These are phyloP conservation scores for Pseudocheirus occidentalis DNA, from an alignment of 2,797 vertebrate genomes.

Conservation along the genomic window DNA sequence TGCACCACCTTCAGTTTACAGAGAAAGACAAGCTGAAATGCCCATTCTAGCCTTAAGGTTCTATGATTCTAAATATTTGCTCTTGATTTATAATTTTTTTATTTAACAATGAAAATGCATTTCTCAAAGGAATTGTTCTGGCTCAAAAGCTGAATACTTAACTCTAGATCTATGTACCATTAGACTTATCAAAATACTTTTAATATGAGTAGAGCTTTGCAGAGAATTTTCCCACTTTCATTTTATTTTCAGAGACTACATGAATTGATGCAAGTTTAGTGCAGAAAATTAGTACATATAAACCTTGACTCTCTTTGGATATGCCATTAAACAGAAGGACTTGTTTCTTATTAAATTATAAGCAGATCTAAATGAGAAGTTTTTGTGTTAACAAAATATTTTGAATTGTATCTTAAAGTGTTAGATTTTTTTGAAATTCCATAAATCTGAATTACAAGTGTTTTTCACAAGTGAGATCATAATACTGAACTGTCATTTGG, in stretches of 20 bases:
- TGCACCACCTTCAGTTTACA: neutral
- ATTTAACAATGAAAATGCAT: neutral
- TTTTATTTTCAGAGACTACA: neutral
- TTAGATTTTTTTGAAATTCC: neutral
- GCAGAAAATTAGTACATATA: neutral
- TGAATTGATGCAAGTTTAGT: neutral
- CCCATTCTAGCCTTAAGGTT: neutral
- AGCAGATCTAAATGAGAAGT: neutral
- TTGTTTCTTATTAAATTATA: neutral
- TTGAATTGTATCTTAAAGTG: neutral
- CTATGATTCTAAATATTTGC: neutral
- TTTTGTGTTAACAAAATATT: rapidly evolving
- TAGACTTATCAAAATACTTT: neutral
- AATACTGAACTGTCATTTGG: neutral
- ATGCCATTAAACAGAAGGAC: neutral
- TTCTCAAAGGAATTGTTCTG: neutral
- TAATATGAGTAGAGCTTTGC: neutral
- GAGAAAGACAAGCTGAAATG: neutral
- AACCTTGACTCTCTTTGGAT: neutral
- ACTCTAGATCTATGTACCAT: neutral
- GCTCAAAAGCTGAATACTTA: neutral
- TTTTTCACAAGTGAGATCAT: neutral
- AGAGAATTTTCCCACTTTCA: neutral
- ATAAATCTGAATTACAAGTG: slow-evolving; percentile 5
- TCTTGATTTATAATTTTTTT: neutral